Base-by-base conservation (phyloP, 2,888 invertebrate genomes). In the Glyphotaelius pellucidus region DNA sequence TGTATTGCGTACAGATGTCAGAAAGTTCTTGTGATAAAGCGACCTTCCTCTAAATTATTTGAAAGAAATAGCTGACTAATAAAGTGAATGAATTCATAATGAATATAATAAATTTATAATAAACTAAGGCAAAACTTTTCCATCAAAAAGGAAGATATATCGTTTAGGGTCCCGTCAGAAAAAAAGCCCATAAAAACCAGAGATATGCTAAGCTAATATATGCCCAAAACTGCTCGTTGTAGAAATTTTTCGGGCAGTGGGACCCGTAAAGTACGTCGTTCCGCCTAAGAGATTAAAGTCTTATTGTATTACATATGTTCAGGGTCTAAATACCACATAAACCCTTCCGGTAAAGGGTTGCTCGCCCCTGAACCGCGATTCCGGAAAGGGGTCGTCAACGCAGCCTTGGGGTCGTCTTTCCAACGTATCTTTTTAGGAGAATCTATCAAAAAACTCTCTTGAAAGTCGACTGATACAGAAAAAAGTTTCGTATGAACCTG, bases 301-400 rank as follows among this genome's bases (percentile, higher is more conserved):
- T 38, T 35, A 83, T 83, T 32, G 83, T 83, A 31, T 32, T 32
- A 83, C 83, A 83, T 83, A 83, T 38, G 83, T 83, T 83, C 38
- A 32, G 35, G 35, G 25, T 38, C 83, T 38, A 83, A 83, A 83
- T 35, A 83, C 83, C 83, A 32, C 35, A 83, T 83, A 83, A 83
- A 83, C 32, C 83, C 83, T 83, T 83, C 83, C 12, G 25, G 83
- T 83, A 83, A 83, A 83, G 3, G 83, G 19, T 83, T 25, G 35
- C 35, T 35, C 7, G 1, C n/a, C 83, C 19, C 83, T 25, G 83
- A 25, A 83, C 83, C 83, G 25, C 9, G 67, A 67, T 67, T 67
- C 67, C 25, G 67, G 67, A 19, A 19, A 38, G 83, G n/a, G 83
- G 83, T 32, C 38, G 2, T 14, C 31, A 83, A 32, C 81, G n/a